These are phyloP conservation scores for Silurus glanis DNA, from an alignment of 2,113 vertebrate genomes.

Conservation along the genomic window DNA sequence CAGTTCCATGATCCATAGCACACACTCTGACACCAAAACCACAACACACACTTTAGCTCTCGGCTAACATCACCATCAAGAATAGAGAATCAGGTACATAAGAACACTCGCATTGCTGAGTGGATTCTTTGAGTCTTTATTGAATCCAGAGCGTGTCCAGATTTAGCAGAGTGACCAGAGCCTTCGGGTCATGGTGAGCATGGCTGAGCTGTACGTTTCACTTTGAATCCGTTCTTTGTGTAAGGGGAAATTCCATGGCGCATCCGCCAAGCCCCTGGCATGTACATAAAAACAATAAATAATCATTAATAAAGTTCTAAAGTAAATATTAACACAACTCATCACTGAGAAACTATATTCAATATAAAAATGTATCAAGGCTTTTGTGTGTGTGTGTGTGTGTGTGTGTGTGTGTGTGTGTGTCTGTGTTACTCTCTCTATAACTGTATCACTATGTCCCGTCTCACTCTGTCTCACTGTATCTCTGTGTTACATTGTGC, in stretches of 20 bases:
- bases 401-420: too few relatives aligned
- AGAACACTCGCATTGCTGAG: neutral
- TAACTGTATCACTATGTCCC: too few relatives aligned
- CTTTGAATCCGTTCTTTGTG: neutral
- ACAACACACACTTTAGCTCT: constrained; percentile 4
- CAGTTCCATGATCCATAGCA: constrained; percentile 21
- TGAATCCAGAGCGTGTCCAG: neutral
- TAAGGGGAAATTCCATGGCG: neutral
- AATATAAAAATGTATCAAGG: neutral
- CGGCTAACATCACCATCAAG: neutral
- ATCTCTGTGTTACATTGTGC: too few relatives aligned
- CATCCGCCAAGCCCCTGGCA: neutral
- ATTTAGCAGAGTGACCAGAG: neutral
- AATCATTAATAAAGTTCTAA: neutral
- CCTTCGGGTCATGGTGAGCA: neutral
- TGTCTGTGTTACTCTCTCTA: too few relatives aligned
- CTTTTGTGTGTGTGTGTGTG: too few relatives aligned
- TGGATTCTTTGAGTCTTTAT: neutral
- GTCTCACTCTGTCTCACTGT: too few relatives aligned
- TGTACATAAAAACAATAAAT: neutral
- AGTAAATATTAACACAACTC: neutral
- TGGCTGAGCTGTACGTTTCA: neutral
- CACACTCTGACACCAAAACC: constrained; percentile 1
- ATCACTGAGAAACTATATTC: neutral
- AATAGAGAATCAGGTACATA: neutral